Evolutionary conservation across 2,888 invertebrate species (phyloP), one percentile per base, ranked within the genome.

Genomic region (Amphipoea oculea): DNA sequence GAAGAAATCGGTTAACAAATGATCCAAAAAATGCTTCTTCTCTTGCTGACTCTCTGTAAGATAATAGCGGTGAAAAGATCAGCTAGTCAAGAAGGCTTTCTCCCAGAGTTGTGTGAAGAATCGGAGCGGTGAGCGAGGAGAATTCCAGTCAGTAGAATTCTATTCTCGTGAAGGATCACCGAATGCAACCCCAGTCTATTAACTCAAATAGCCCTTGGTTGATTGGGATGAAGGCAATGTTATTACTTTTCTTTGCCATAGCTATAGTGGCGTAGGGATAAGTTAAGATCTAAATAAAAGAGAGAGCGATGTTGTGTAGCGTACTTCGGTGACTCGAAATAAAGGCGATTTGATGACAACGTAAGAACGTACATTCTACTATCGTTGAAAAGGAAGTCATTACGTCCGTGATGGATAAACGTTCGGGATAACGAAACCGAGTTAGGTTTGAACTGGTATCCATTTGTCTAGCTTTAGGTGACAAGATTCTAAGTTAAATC

Each of bases 351-450:
- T 17, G 36, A 73, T 45, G 40, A 14, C 29, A 48, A 62, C n/a
- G 62, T 51, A 45, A 65, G n/a, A 65, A 65, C 40, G 11, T 71
- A 75, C 48, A 75, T 74, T 63, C 54, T 40, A 69, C 42, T 36
- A 23, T 20, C 54, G 54, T 62, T 65, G 29, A 60, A 82, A 83
- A 54, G 66, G 69, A 83, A 79, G 67, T 72, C 36, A 62, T 73
- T 73, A 69, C 40, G n/a, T 20, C 6, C 40, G 65, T 73, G 60
- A 75, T 72, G 23, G 14, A 51, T 62, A 29, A 51, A 42, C 29
- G n/a, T 48, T 54, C 63, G 23, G 57, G 63, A 51, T 74, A 71
- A 74, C 42, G n/a, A 42, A 57, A 72, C 62, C 11, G 51, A 51
- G 20, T n/a, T 66, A 42, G 40, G 23, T 63, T 63, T 48, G 11